phyloP scores from a whole-genome alignment of 2,888 invertebrate species.

The Zygothrica quintamaculata region DNA sequence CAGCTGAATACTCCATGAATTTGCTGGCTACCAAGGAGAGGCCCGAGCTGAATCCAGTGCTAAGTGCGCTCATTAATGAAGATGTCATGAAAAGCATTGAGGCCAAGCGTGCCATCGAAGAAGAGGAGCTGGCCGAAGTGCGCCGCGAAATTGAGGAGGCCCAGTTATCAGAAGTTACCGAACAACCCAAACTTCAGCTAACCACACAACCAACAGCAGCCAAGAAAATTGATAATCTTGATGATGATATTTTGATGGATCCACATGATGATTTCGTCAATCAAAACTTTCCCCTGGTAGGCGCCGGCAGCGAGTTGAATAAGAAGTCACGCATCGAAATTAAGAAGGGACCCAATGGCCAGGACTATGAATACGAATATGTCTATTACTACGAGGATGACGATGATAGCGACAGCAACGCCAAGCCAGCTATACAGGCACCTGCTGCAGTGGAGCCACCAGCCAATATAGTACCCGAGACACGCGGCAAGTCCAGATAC shows the following conservation, averaged over 20 bases:
- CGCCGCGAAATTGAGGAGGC: slow-evolving; percentile 70
- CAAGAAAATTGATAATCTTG: slow-evolving; percentile 56
- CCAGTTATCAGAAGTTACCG: slow-evolving; percentile 56
- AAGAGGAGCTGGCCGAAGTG: slow-evolving; percentile 77
- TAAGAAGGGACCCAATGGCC: slow-evolving; percentile 94
- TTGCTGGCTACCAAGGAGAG: slow-evolving; percentile 84
- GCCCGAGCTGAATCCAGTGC: slow-evolving; percentile 83
- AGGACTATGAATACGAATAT: slow-evolving; percentile 96
- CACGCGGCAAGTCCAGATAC: slow-evolving; percentile 85
- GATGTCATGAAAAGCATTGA: slow-evolving; percentile 86
- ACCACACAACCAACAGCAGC: slow-evolving; percentile 73
- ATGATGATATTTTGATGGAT: slow-evolving; percentile 75
- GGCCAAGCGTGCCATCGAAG: slow-evolving; percentile 83
- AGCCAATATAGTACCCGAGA: slow-evolving; percentile 82
- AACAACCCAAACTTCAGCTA: slow-evolving; percentile 57
- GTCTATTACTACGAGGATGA: slow-evolving; percentile 96
- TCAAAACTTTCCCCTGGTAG: slow-evolving; percentile 86
- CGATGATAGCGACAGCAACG: slow-evolving; percentile 85
- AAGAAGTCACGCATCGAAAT: slow-evolving; percentile 91
- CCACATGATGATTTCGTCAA: slow-evolving; percentile 82
- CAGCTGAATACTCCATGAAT: slow-evolving; percentile 77
- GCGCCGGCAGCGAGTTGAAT: slow-evolving; percentile 89
- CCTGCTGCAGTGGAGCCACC: slow-evolving; percentile 57
- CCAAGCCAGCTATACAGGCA: slow-evolving; percentile 82
- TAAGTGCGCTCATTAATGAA: slow-evolving; percentile 85